Percentiles rank a stretch among this genome's conserved stretches.
phyloP scores from a whole-genome alignment of 2,888 invertebrate species.

The Anarsia innoxiella region DNA sequence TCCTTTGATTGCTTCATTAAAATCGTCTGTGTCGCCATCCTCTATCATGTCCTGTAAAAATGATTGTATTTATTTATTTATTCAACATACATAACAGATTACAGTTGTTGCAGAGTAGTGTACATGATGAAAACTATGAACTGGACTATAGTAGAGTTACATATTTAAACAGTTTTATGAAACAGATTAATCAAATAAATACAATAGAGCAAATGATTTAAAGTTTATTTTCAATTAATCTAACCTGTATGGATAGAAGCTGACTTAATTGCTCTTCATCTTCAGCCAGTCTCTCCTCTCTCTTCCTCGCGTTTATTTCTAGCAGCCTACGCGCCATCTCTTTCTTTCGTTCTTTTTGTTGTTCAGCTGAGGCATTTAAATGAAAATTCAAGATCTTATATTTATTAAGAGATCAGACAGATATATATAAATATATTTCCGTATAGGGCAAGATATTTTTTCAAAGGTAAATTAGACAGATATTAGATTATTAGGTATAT shows the following conservation, averaged over 20 bases:
- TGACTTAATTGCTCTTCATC: slow-evolving; percentile 91
- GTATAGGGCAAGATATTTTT: no score
- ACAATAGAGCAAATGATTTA: no score
- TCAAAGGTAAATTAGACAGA: no score
- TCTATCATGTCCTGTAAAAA: slow-evolving; percentile 74
- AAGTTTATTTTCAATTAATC: no score
- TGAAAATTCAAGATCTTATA: not conserved
- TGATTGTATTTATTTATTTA: not conserved
- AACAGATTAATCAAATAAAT: no score
- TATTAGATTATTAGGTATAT: no score
- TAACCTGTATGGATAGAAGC: slow-evolving; percentile 83
- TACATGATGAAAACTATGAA: no score
- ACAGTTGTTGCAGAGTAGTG: no score
- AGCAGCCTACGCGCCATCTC: slow-evolving; percentile 89
- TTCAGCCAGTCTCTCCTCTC: slow-evolving; percentile 90
- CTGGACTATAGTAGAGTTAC: not conserved
- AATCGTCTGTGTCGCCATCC: slow-evolving; percentile 83
- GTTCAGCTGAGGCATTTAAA: slow-evolving; percentile 74
- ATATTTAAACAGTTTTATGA: no score
- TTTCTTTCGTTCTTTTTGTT: slow-evolving; percentile 89
- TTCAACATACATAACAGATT: not conserved
- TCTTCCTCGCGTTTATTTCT: slow-evolving; percentile 91
- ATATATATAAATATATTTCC: no score
- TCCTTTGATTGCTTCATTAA: slow-evolving; percentile 82
- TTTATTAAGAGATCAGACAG: no score